phyloP scores from a whole-genome alignment of 2,113 vertebrate species.

The Sapayoa aenigma region DNA sequence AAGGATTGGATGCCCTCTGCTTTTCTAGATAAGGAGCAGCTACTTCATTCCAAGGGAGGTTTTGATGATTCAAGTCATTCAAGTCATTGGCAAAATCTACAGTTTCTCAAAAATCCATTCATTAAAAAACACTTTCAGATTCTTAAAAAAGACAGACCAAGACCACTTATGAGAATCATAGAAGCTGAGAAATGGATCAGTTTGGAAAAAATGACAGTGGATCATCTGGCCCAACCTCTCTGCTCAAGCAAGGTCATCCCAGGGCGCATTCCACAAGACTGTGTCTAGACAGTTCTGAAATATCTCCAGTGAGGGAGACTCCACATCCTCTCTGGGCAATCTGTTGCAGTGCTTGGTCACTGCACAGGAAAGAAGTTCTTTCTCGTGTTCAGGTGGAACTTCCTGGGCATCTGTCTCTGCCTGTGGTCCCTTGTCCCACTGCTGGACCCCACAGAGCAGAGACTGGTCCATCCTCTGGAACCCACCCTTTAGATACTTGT shows the following conservation, averaged over 20 bases:
- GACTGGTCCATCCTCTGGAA: background rate
- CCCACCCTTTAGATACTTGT: background rate
- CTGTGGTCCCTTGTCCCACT: background rate
- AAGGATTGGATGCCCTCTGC: background rate
- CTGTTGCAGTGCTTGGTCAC: background rate
- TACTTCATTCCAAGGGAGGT: background rate
- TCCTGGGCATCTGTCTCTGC: background rate
- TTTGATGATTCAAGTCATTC: background rate
- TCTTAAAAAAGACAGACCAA: background rate
- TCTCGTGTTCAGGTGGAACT: accelerated
- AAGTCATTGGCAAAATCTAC: background rate
- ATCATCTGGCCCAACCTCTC: accelerated
- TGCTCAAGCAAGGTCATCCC: background rate
- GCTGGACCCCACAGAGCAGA: background rate
- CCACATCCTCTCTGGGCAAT: background rate
- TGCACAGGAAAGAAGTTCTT: background rate
- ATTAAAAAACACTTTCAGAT: background rate
- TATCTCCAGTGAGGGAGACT: background rate
- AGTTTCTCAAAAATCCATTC: background rate
- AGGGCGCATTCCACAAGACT: background rate
- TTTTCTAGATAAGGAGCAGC: background rate
- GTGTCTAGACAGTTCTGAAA: background rate
- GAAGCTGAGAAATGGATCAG: background rate
- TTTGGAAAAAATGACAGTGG: accelerated
- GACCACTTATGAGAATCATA: background rate